These are phyloP conservation scores for Eubasilissa regina DNA, from an alignment of 1,140 invertebrate species.

Conservation along the genomic window DNA sequence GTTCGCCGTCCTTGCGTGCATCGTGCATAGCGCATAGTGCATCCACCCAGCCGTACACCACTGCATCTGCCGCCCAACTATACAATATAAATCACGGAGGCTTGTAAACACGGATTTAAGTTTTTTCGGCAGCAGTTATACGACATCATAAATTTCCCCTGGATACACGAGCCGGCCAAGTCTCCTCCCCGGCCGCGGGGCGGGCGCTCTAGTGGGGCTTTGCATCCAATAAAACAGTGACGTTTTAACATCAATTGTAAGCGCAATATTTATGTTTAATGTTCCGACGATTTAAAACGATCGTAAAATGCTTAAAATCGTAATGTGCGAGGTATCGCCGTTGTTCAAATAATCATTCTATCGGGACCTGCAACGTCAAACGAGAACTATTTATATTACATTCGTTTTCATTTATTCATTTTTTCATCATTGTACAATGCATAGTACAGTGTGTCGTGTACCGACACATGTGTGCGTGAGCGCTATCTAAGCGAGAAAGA, in stretches of 20 bases:
- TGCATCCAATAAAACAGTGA: not conserved
- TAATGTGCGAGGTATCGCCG: too few relatives aligned
- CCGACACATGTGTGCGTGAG: too few relatives aligned
- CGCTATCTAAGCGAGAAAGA: too few relatives aligned
- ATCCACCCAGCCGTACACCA: not conserved
- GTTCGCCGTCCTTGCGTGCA: too few relatives aligned
- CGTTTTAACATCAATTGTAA: conserved; percentile 4
- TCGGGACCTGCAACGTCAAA: too few relatives aligned
- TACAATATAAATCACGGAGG: conserved; percentile 4
- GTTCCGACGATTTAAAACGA: not conserved
- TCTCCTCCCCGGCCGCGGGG: not conserved
- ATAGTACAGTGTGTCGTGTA: too few relatives aligned
- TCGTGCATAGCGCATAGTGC: too few relatives aligned
- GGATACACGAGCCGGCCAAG: not conserved
- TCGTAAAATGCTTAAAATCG: not conserved
- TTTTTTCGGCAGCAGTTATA: conserved; percentile 12
- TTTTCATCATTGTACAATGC: too few relatives aligned
- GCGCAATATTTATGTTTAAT: not conserved
- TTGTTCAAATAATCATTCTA: too few relatives aligned
- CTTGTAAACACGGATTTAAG: conserved; percentile 11
- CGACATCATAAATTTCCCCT: not conserved
- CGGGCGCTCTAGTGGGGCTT: not conserved
- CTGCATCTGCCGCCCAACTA: not conserved
- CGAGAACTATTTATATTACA: too few relatives aligned
- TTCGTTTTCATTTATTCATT: too few relatives aligned